A percentile compares a stretch with the other conserved stretches of the same genome.
phyloP scores from a whole-genome alignment of 2,113 vertebrate species.

The Ariopsis seemanni region DNA sequence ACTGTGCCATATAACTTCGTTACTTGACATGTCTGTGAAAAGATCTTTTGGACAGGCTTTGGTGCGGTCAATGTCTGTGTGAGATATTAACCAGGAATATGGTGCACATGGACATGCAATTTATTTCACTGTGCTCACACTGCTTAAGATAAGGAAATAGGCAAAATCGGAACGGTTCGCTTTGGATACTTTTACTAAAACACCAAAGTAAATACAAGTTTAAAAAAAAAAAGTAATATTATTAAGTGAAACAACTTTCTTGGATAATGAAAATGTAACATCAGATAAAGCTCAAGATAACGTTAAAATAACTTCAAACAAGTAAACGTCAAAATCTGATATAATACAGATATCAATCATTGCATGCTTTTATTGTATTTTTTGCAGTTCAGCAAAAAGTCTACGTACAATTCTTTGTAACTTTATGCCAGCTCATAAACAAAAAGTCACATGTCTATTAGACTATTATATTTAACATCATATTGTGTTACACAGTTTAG shows the following conservation, averaged over 20 bases:
- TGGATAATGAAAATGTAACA: not conserved
- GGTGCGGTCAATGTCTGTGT: not conserved
- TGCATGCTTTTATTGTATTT: not conserved
- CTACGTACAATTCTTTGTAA: not conserved
- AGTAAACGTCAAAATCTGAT: not conserved
- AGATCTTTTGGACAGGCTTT: not conserved
- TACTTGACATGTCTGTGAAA: constrained; percentile 15
- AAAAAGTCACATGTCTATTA: not conserved
- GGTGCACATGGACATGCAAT: not conserved
- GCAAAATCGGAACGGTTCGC: not conserved
- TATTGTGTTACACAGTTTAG: not conserved
- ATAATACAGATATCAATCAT: not conserved
- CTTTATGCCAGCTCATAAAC: not conserved
- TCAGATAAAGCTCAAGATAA: not conserved
- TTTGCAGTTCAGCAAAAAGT: not conserved
- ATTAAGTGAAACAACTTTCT: not conserved
- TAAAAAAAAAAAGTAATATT: not conserved
- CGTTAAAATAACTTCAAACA: not conserved
- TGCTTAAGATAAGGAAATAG: not conserved
- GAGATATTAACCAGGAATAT: not conserved
- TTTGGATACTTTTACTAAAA: not conserved
- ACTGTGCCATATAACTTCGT: constrained; percentile 34
- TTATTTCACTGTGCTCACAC: not conserved
- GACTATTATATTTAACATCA: not conserved
- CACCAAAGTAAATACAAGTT: not conserved